phyloP scores from a whole-genome alignment of 2,797 vertebrate genomes.

The Falco berigora region DNA sequence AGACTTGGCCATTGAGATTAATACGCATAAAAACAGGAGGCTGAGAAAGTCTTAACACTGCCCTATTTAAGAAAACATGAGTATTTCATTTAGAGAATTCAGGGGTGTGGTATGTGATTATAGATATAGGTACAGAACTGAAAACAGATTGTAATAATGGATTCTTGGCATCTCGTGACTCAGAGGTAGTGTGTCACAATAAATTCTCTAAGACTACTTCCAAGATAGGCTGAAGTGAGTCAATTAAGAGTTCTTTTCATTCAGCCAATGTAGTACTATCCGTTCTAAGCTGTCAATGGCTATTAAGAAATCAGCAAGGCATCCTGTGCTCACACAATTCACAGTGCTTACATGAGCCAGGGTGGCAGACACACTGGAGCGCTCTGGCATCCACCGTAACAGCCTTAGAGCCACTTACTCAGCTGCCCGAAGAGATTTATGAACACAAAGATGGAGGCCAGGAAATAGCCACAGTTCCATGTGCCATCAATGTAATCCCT shows the following conservation, averaged over 20 bases:
- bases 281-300: not conserved
- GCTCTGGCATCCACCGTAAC: not conserved
- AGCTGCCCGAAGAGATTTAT: conserved; percentile 94
- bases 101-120: not conserved
- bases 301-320: not conserved
- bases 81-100: not conserved
- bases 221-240: not conserved
- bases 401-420: conserved; percentile 76
- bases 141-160: not conserved
- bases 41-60: not conserved
- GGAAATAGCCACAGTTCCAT: conserved; percentile 92
- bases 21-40: not conserved
- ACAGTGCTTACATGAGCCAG: not conserved
- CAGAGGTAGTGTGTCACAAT: not conserved
- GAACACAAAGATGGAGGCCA: conserved; percentile 92
- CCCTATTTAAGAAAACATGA: not conserved
- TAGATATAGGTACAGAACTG: not conserved
- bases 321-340: not conserved
- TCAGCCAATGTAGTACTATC: not conserved
- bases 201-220: not conserved
- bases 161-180: not conserved
- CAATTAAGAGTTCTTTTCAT: not conserved
- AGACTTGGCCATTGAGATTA: not conserved
- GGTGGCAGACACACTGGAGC: not conserved
- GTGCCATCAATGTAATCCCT: conserved; percentile 94